These are phyloP conservation scores for Eriosoma lanigerum DNA, from an alignment of 1,140 invertebrate species.

Conservation along the genomic window DNA sequence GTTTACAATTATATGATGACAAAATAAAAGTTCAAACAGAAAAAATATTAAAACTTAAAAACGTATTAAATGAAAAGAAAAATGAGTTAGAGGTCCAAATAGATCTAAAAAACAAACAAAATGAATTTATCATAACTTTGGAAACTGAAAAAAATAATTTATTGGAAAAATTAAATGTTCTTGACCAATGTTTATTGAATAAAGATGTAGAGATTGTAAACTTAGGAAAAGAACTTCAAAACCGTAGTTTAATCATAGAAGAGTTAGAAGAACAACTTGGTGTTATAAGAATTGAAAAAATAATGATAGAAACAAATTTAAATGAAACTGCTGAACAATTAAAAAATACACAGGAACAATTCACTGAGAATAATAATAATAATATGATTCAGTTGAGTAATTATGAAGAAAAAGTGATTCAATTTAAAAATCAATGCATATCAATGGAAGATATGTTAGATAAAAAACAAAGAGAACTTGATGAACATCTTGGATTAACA, in stretches of 20 bases:
- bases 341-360: not conserved
- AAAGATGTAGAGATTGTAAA: conserved; percentile 5
- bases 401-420: not conserved
- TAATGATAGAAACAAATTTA: conserved; percentile 39
- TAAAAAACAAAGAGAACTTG: conserved; percentile 12
- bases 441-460: not conserved
- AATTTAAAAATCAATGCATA: not conserved
- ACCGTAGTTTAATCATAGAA: not conserved
- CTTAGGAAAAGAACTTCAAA: not conserved
- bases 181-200: not conserved
- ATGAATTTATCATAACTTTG: not conserved
- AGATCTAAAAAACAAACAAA: conserved; percentile 17
- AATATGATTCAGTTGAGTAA: not conserved
- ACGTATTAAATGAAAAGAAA: not conserved
- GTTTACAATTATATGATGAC: not conserved
- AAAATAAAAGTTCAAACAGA: not conserved
- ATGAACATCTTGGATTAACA: conserved; percentile 3
- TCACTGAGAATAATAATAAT: conserved; percentile 2
- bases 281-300: conserved; percentile 26
- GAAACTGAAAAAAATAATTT: not conserved
- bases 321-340: conserved; percentile 2
- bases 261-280: conserved; percentile 27
- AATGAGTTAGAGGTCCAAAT: not conserved
- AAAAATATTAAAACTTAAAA: not conserved
- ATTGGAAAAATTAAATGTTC: not conserved